Base-by-base conservation (phyloP, 2,888 invertebrate species). In the Ashinkailepas kermadecensis region DNA sequence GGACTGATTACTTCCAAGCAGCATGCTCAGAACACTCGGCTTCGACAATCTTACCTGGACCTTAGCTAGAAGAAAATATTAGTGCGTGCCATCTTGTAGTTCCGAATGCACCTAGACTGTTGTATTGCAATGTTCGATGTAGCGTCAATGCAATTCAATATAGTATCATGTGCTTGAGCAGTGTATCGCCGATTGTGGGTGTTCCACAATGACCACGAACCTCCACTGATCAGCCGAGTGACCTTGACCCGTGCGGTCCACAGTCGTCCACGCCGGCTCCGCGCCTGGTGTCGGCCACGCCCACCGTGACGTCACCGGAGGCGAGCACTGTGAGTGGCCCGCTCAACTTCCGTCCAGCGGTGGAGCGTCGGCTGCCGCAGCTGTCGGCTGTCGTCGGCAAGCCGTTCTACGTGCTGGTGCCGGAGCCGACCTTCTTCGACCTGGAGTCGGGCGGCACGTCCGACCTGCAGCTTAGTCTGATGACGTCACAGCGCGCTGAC, bases 351-450 rank as follows among this genome's bases (percentile, higher is more conserved):
- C 74, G 18, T 54, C 56, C 74, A 54, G 21, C 0, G 13, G 18
- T 74, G 54, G 18, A 56, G 18, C 18, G 1, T 18, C 56, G 56
- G 10, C 74, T 39, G 74, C 56, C 56, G 18, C 54, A 21, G 74
- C 56, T 74, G 7, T 56, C 54, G 21, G 74, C 21, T 10, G 21
- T 82, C 67, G 82, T 82, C 18, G 84, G 84, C 1, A 82, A 82
- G 54, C 82, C 84, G 86, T 86, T 39, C 87, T 91, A 92, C 85
- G 93, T 92, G 87, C 89, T 91, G 67, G 93, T 97, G 85, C 96
- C 96, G 0, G 90, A 93, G 90, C 95, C 96, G 86, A 94, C 95
- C 4, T 97, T 96, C 90, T 94, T 92, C 87, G 96, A 96, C 89
- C 92, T 92, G 0, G 95, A 95, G 87, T 95, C 95, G 86, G 93